Evolutionary conservation across 2,888 invertebrate genomes (phyloP).

Genomic region (Polymixis flavicincta): DNA sequence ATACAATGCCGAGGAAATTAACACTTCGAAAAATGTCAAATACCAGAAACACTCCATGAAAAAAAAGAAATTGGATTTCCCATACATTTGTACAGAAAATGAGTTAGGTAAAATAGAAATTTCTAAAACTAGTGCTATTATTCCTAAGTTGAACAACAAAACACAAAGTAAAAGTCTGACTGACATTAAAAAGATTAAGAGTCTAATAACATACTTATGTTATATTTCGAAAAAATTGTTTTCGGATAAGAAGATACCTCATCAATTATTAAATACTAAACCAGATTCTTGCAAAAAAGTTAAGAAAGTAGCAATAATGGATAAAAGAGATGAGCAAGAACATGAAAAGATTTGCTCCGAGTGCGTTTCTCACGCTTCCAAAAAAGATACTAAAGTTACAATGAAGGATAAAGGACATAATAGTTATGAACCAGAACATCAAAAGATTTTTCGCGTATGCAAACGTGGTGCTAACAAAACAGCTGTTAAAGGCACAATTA

Average conservation of each 20-base stretch:
- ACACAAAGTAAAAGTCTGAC: constrained; percentile 9
- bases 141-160: constrained; percentile 26
- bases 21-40: neutral
- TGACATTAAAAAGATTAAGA: constrained; percentile 40
- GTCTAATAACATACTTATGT: constrained; percentile 53
- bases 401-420: too few relatives aligned
- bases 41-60: neutral
- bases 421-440: too few relatives aligned
- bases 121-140: constrained; percentile 23
- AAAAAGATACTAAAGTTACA: too few relatives aligned
- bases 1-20: neutral
- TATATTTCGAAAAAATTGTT: constrained; percentile 54
- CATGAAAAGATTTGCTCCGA: too few relatives aligned
- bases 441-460: too few relatives aligned
- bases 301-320: neutral
- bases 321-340: too few relatives aligned
- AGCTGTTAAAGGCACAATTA: neutral
- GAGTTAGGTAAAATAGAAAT: neutral
- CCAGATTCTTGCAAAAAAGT: constrained; percentile 1
- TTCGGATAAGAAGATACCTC: neutral
- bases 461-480: neutral
- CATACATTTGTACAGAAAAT: neutral
- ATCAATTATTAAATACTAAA: neutral
- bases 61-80: neutral
- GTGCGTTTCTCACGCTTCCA: too few relatives aligned